Base-by-base conservation (phyloP, 2,797 vertebrate genomes). In the Gymnodraco acuticeps region DNA sequence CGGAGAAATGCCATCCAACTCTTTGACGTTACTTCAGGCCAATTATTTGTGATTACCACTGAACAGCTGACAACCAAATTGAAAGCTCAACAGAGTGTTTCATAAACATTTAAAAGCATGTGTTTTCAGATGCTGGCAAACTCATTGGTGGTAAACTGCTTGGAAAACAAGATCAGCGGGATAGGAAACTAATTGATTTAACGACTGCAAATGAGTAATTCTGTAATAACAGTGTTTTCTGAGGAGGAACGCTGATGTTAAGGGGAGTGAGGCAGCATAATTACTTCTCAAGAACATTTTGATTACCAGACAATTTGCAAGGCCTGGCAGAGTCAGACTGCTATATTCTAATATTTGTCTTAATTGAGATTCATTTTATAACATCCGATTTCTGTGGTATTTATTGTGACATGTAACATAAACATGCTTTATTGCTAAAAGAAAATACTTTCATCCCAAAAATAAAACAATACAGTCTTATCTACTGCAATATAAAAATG, bases 11-110 rank as follows among this genome's bases (percentile, higher is more conserved):
- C 77, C 61, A 69, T 72, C 76, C 74, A 73, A 73, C 64, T 74
- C 66, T 76, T 74, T 77, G 73, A 88, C 78, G 23, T 78, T 77
- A 64, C 66, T 83, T 82, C 76, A 66, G 67, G 88, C 89, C 84
- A 73, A 89, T 93, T 91, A 89, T 73, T 84, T 78, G 59, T 85
- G 87, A 92, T 91, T 90, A 84, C 80, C 74, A 69, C 47, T 11
- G 31, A 70, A 65, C 73, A 59, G 64, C 69, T 77, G 76, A 86
- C 56, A 75, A 73, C 70, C 77, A 86, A 89, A 91, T 84, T 87
- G 50, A 82, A 85, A 79, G 64, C 75, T 81, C 54, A 62, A 63
- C 56, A 4, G 42, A 80, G 76, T 76, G 50, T 75, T 88, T 82
- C 45, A 78, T 72, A 67, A 69, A 2, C 10, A 58, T 83, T 81